Evolutionary conservation across 2,888 invertebrate species (phyloP).

Genomic region (Apoderus coryli): DNA sequence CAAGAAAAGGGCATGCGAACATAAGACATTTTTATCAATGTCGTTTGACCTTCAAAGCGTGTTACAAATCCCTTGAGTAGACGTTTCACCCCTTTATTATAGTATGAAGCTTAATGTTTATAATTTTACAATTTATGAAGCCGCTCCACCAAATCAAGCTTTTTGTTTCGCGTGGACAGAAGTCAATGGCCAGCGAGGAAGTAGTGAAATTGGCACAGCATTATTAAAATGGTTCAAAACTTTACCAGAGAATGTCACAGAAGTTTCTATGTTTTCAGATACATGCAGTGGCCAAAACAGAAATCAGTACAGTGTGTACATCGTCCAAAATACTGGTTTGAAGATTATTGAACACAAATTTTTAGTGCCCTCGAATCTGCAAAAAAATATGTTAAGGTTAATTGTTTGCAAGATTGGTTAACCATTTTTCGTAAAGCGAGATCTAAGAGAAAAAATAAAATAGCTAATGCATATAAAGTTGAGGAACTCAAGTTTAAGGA

Average conservation of each 20-base stretch:
- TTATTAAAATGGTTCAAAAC: constrained; percentile 8
- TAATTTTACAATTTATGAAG: constrained; percentile 18
- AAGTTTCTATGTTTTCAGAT: constrained; percentile 9
- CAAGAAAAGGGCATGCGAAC: constrained; percentile 7
- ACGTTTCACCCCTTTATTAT: constrained; percentile 22
- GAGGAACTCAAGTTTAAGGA: constrained; percentile 8
- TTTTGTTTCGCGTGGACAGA: no score
- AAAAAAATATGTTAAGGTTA: constrained; percentile 7
- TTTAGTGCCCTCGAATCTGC: constrained; percentile 7
- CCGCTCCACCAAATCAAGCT: constrained; percentile 18
- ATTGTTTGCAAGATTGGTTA: constrained; percentile 7
- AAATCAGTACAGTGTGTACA: constrained; percentile 13
- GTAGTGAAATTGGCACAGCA: constrained; percentile 20
- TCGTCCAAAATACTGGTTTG: no score
- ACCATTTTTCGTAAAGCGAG: constrained; percentile 8
- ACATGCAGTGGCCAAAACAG: constrained; percentile 20
- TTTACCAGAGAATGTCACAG: constrained; percentile 7
- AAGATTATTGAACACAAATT: no score
- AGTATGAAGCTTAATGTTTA: constrained; percentile 12
- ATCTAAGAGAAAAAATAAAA: constrained; percentile 9
- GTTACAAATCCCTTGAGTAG: constrained; percentile 21
- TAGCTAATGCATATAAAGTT: constrained; percentile 4
- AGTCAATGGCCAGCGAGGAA: no score
- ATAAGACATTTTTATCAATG: constrained; percentile 13
- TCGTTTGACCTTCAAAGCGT: constrained; percentile 23